Evolutionary conservation across 2,888 invertebrate species (phyloP), one percentile per base, ranked within the genome.

Genomic region (Eupithecia inturbata): DNA sequence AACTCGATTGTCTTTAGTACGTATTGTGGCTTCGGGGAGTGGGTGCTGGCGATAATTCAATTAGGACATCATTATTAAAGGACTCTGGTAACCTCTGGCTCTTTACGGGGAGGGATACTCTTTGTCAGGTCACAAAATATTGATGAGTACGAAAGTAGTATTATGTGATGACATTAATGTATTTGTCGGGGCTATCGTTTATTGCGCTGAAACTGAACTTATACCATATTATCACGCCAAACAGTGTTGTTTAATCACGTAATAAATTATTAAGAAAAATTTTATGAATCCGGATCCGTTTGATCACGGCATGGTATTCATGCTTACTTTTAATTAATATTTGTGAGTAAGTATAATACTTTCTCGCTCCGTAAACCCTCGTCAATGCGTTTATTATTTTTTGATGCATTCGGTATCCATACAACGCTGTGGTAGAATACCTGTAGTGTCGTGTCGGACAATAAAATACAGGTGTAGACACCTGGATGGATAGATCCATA

Each of bases 1-100:
- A 72, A 72, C 72, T 53, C 63, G 19, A 76, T 77, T 78, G 77
- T 76, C 71, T 72, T 73, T 67, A 67, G 77, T 71, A 71, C 75
- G 76, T 73, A 77, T 74, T 78, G 74, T 68, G 70, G 62, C 68
- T 70, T 53, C n/a, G 60, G 60, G 53, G 39, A 22, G 60, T 67
- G 67, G 67, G 31, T 57, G 60, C 71, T 22, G 57, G 57, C 28
- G 67, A 64, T 71, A 28, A 71, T 67, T 57, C 31, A 70, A 16
- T 39, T 31, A 70, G 41, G 45, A 28, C 62, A 70, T 69, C 60
- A 26, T 69, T 60, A 36, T 36, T 39, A 66, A 41, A 66, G 66
- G 66, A 19, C 31, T 26, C 9, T 19, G 28, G 31, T 36, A 64
- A 33, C 64, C 39, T 64, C 22, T 31, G 64, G n/a, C n/a, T 53